Evolutionary conservation across 2,888 invertebrate genomes (phyloP), one percentile per base, ranked within the genome.

Genomic region (Trypoxylon attenuatum): DNA sequence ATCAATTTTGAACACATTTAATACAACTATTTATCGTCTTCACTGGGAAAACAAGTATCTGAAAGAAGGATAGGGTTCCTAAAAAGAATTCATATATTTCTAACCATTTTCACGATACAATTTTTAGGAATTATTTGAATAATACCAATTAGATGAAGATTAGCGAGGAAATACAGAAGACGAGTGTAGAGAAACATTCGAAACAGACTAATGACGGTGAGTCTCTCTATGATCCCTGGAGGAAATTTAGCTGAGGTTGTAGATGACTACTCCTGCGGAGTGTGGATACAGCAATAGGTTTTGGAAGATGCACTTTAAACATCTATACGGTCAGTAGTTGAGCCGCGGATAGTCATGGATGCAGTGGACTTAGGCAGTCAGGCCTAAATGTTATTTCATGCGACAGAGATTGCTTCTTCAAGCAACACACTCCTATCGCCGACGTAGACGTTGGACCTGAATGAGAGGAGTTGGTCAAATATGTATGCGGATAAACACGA

Each of bases 401-500:
- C 73, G 71, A 77, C 76, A 71, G 76, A 73, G 82, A 78, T 80
- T 76, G 77, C 73, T 82, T 80, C 78, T 72, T 79, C 64, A 74
- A 73, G 75, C 74, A 80, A 80, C 78, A 77, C 56, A 59, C 69
- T 60, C 56, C 46, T 49, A 51, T 56, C 58, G 50, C 53, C 53
- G 56, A 62, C 15, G 61, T 51, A 51, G 66, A 60, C 39, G 63
- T 38, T 41, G 55, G 51, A 58, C 64, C 58, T 47, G 67, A 57
- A 51, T 49, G 55, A 53, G 62, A 70, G 70, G 53, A 78, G 71
- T 69, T 76, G 70, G 69, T 77, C 73, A 77, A 78, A 79, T 75
- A 73, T 81, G 71, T 78, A 76, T 73, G 73, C 80, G 72, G 78
- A 78, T 79, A 80, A 80, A 80, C 73, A 80, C 58, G 65, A 61